A percentile compares a stretch with the other conserved stretches of the same genome.
Evolutionary conservation across 2,113 vertebrate genomes (phyloP).

Genomic region (Cyphomyrus plagiostoma): DNA sequence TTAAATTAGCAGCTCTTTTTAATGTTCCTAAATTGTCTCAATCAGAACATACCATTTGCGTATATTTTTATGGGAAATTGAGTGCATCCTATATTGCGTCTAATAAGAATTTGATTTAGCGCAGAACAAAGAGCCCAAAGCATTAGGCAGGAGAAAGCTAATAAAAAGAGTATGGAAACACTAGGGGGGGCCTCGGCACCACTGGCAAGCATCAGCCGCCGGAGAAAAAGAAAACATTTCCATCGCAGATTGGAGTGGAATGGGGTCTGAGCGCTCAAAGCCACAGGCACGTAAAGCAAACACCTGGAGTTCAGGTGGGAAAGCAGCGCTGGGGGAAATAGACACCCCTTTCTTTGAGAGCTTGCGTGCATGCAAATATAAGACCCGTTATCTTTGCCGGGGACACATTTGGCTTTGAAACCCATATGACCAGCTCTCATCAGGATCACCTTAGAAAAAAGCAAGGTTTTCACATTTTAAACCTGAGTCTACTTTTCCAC

Average conservation of each 20-base stretch:
- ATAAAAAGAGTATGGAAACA: slow-evolving; percentile 7
- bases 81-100: neutral
- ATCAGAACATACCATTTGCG: neutral
- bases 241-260: slow-evolving; percentile 42
- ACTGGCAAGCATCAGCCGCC: slow-evolving; percentile 21
- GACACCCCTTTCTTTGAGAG: slow-evolving; percentile 34
- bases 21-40: neutral
- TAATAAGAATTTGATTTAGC: neutral
- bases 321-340: slow-evolving; percentile 37
- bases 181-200: slow-evolving; percentile 28
- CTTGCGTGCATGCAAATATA: neutral
- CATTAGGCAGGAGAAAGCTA: neutral
- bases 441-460: slow-evolving; percentile 32
- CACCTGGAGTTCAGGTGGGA: slow-evolving; percentile 55
- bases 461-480: neutral
- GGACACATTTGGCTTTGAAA: slow-evolving; percentile 18
- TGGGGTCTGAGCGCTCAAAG: slow-evolving; percentile 38
- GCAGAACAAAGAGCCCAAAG: slow-evolving; percentile 8
- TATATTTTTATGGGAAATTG: neutral
- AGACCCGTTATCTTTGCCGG: slow-evolving; percentile 20
- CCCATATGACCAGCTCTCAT: slow-evolving; percentile 7
- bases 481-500: slow-evolving; percentile 32
- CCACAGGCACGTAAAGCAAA: slow-evolving; percentile 52
- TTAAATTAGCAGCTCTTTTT: neutral
- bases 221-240: slow-evolving; percentile 46